Percentiles rank a stretch among this genome's conserved stretches.
Conservation (phyloP, 2,113 vertebrate species). For the Poeciliopsis prolifica region DNA sequence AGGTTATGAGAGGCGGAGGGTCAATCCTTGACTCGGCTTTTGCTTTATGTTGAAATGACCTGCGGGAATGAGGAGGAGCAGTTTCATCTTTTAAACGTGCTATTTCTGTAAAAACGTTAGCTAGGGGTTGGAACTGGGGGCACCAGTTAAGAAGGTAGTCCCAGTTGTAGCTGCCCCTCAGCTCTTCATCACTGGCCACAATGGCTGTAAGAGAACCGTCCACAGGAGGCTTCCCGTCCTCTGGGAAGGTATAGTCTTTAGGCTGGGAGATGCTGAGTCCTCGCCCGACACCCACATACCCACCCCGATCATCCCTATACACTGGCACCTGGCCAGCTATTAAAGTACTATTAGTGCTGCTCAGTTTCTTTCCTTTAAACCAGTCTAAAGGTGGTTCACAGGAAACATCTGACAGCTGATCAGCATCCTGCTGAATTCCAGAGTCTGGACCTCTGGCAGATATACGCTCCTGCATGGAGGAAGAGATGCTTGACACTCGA, state of each 20-base stretch:
- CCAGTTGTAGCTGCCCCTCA: constrained; percentile 99
- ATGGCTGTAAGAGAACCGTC: constrained; percentile 94
- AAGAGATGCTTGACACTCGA: constrained; percentile 90
- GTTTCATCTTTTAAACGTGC: constrained; percentile 96
- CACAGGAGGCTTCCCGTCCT: constrained; percentile 91
- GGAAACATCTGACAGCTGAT: constrained; percentile 95
- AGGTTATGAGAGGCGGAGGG: constrained; percentile 96
- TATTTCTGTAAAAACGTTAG: constrained; percentile 97
- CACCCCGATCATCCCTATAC: constrained; percentile 87
- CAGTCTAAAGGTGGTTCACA: constrained; percentile 93
- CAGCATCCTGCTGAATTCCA: constrained; percentile 96
- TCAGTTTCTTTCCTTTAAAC: constrained; percentile 93
- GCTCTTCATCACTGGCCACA: constrained; percentile 95
- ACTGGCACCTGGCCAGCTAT: constrained; percentile 86
- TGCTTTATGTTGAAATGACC: constrained; percentile 87
- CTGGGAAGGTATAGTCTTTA: constrained; percentile 93
- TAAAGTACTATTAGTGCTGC: constrained; percentile 82
- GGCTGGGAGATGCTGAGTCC: constrained; percentile 87
- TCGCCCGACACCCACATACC: constrained; percentile 88
- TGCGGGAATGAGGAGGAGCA: constrained; percentile 82
- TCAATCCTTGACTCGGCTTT: constrained; percentile 92
- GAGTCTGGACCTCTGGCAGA: constrained; percentile 94
- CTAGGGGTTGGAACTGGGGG: constrained; percentile 96
- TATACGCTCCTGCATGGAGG: constrained; percentile 92
- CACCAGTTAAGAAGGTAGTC: constrained; percentile 99